Conservation (phyloP, 2,797 vertebrate genomes). For the Siniperca undulata region DNA sequence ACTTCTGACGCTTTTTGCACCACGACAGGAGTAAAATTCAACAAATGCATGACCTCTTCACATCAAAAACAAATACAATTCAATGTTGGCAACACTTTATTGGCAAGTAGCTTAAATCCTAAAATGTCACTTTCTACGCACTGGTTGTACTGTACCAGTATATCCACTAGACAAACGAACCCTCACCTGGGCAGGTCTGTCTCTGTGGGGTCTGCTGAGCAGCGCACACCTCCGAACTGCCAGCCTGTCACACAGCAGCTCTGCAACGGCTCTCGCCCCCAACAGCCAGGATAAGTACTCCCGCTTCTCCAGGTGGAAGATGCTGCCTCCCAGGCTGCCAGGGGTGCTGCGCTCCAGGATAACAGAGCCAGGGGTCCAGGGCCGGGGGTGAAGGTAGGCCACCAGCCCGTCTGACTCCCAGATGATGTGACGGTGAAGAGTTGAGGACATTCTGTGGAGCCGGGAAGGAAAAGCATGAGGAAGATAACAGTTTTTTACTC, state of each 20-base stretch:
- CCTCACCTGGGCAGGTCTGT: conserved; percentile 74
- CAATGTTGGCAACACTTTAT: neutral
- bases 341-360: conserved; percentile 71
- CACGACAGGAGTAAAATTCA: neutral
- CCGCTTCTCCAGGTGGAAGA: conserved; percentile 79
- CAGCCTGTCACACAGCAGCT: conserved; percentile 80
- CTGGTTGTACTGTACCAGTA: neutral
- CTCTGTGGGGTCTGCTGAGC: conserved; percentile 76
- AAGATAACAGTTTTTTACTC: neutral
- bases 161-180: neutral
- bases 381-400: conserved; percentile 80
- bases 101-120: neutral
- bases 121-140: neutral
- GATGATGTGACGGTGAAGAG: conserved; percentile 63
- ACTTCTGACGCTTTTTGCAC: neutral
- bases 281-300: conserved; percentile 77
- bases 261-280: conserved; percentile 71
- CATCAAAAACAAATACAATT: neutral
- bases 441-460: conserved; percentile 69
- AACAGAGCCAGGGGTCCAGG: conserved; percentile 84
- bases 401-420: conserved; percentile 81
- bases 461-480: neutral
- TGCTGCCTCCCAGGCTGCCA: conserved; percentile 48
- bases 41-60: neutral
- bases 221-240: conserved; percentile 81